Evolutionary conservation across 2,113 vertebrate species (phyloP), one percentile per base, ranked within the genome.

Genomic region (Potamarius usumacintae): DNA sequence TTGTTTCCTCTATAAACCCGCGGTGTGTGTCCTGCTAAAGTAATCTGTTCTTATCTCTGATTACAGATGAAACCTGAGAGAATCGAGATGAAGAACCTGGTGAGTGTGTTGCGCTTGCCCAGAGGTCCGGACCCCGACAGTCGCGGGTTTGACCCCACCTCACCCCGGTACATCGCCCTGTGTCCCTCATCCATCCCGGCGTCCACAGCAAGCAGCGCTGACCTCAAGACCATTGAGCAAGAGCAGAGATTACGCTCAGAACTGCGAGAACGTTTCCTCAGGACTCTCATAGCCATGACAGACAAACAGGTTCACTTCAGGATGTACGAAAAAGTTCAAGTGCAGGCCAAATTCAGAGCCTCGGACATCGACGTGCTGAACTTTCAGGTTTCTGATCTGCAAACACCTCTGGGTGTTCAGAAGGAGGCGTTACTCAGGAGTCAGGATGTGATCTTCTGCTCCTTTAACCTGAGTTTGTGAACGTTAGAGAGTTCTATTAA

Each of bases 371-470:
- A 98, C 1, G 94, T 97, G 30, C 93, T 97, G 85, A 97, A 97
- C 91, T 96, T 98, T 89, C 97, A 97, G 27, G 97, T 98, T 76
- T 96, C 96, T 0, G 94, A 96, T 85, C 90, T 98, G 82, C 95
- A 97, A 88, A 98, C 97, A 0, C 97, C 97, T 0, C 94, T 98
- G 4, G 97, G 97, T 0, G 94, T 97, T 10, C 97, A 98, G 82
- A 97, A 95, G 0, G 96, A 97, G 84, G 97, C 97, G 0, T 91
- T 98, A 52, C 95, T 98, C 22, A 93, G 97, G 5, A 94, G 95
- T 27, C 96, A 95, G 20, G 97, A 97, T 88, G 95, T 98, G n/a
- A 96, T 98, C 57, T 94, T 96, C 0, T 96, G 95, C 53, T 93
- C 94, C 1, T 97, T 97, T 93, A 92, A 95, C 50, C 7, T 79